Evolutionary conservation across 2,113 vertebrate species (phyloP), one percentile per base, ranked within the genome.

Genomic region (Grantiella picta): DNA sequence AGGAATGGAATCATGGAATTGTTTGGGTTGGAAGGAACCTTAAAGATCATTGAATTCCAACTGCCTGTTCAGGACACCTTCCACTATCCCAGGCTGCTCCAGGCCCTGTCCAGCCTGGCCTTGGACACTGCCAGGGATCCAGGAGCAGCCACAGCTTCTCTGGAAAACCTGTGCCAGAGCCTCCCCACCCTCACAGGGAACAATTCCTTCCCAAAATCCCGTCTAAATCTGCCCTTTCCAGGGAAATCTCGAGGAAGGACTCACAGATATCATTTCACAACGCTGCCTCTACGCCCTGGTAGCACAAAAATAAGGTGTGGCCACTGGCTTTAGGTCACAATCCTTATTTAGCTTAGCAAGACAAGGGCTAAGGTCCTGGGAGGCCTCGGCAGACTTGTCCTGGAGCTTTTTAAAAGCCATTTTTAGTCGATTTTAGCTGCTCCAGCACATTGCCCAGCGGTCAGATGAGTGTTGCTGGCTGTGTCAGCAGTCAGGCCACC

Each of bases 31-130:
- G 29, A 24, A 60, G 0, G 8, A 10, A 33, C 4, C 22, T 42
- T 22, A 28, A 73, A 80, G 12, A 10, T 5, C 60, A 54, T 6
- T 25, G 6, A 1, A 13, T 20, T 5, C 21, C 47, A 16, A 35
- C 2, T 38, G 23, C 68, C 40, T 69, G 21, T 7, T 4, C 45
- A 80, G n/a, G 40, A 73, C 59, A 47, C 5, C 21, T 80, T 0
- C 47, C 53, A 33, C 40, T 0, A 0, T 1, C 35, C 38, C 60
- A 68, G 22, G 5, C 0, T 5, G 45, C n/a, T 73, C 53, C 52
- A 45, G 78, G 8, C 20, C 44, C 14, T 0, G 0, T n/a, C 57
- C 82, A 80, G 0, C 45, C 60, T 42, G 47, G 12, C 47, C 27
- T 80, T 14, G 53, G 25, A 0, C 53, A 61, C 47, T 73, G 0